Base-by-base conservation (phyloP, 2,888 invertebrate species). In the Iphiclides podalirius region DNA sequence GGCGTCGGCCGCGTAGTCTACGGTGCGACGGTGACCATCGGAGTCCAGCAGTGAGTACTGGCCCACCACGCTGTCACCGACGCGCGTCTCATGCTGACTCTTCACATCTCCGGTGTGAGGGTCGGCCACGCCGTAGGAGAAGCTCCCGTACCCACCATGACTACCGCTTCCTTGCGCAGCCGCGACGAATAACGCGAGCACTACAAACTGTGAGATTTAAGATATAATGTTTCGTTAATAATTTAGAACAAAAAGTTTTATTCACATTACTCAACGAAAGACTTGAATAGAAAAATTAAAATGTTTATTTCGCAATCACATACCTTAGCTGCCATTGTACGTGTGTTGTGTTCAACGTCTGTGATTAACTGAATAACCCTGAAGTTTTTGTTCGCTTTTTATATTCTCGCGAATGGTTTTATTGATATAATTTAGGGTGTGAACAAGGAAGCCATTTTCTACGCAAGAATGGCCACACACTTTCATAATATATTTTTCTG, bases 1-100 rank as follows among this genome's bases (percentile, higher is more conserved):
- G n/a, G 84, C 80, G 55, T 89, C 89, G 57, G 90, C 90, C 51
- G 88, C 85, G 74, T 90, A 90, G 72, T 92, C 92, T 0, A 92
- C 92, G 12, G 90, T 92, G 57, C 92, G 90, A 67, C 89, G 90
- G 48, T 91, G 90, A 60, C 92, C 92, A 66, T 92, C 92, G 14
- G 92, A 89, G 54, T 91, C 73, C 78, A 92, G 68, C 45, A 87
- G 77, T 1, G 86, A 86, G 79, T 87, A 87, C 58, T 86, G 87
- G 53, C 87, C 87, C 56, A 90, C 90, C 36, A 92, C 92, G 59
- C 88, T 89, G 75, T 92, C 92, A n/a, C 92, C 92, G 55, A 85
- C 79, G 52, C 92, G 91, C 52, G 90, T 90, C 81, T 92, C 92
- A 57, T 90, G 90, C 76, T 92, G 92, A 76, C 79, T 81, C 77